These are phyloP conservation scores for Nysson spinosus DNA, from an alignment of 2,888 invertebrate species.

Conservation along the genomic window DNA sequence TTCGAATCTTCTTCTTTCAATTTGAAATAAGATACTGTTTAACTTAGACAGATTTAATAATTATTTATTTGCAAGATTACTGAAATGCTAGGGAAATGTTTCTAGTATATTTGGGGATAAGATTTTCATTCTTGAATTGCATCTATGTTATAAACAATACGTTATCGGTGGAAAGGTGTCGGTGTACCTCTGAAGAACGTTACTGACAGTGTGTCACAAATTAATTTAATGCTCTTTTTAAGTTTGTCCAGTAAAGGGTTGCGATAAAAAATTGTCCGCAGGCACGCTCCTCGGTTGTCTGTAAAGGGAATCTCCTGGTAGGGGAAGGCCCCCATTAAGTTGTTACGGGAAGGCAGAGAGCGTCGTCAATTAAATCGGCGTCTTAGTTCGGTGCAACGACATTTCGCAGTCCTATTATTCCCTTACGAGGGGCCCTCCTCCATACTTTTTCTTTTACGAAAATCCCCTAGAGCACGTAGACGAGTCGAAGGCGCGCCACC, in stretches of 20 bases:
- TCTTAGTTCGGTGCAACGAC: constrained; percentile 43
- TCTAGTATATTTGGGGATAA: too few relatives aligned
- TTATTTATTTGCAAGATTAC: too few relatives aligned
- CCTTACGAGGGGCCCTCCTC: neutral
- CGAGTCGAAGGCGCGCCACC: constrained; percentile 34
- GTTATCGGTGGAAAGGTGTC: too few relatives aligned
- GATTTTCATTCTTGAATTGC: too few relatives aligned
- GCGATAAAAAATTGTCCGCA: constrained; percentile 8
- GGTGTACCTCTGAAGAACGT: too few relatives aligned
- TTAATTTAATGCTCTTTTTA: constrained; percentile 13
- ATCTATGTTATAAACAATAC: too few relatives aligned
- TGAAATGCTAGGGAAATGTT: too few relatives aligned
- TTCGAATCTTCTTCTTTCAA: too few relatives aligned
- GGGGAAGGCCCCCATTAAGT: constrained; percentile 36
- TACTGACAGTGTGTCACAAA: too few relatives aligned
- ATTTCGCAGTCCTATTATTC: constrained; percentile 14
- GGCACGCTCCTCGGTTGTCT: constrained; percentile 9
- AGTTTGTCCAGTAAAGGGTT: constrained; percentile 13
- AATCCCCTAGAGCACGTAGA: constrained; percentile 47
- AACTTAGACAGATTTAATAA: too few relatives aligned
- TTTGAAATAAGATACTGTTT: too few relatives aligned
- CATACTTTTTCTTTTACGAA: constrained; percentile 20
- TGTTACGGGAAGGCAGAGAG: constrained; percentile 23
- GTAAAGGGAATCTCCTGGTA: neutral
- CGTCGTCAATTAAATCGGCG: constrained; percentile 43